Conservation (phyloP, 2,888 invertebrate genomes). For the Salpingus planirostris region DNA sequence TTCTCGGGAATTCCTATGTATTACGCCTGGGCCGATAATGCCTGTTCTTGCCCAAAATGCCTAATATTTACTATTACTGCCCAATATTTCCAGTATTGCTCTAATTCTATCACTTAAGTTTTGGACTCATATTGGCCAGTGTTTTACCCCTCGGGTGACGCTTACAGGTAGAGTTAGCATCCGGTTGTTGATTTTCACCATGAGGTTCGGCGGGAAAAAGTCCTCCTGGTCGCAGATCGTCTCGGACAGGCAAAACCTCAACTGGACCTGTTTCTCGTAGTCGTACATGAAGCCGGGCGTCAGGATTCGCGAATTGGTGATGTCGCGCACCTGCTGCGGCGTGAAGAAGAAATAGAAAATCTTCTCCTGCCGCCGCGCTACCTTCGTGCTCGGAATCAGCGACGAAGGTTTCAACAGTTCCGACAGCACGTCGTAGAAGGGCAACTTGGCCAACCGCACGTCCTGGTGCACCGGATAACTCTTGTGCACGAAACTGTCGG, state of each 20-base stretch:
- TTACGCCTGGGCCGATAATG: too few relatives aligned
- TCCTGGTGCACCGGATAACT: constrained; percentile 83
- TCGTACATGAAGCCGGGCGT: constrained; percentile 59
- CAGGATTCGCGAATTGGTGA: constrained; percentile 71
- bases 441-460: constrained; percentile 82
- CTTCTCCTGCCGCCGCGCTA: constrained; percentile 75
- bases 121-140: too few relatives aligned
- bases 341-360: constrained; percentile 83
- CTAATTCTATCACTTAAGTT: too few relatives aligned
- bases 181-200: constrained; percentile 88
- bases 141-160: too few relatives aligned
- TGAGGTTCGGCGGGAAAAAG: constrained; percentile 85
- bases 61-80: too few relatives aligned
- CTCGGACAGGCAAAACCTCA: constrained; percentile 87
- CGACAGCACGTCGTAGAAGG: constrained; percentile 84
- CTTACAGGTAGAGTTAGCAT: constrained; percentile 83
- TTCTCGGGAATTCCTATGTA: too few relatives aligned
- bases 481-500: too few relatives aligned
- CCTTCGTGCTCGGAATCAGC: constrained; percentile 55
- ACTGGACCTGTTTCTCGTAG: constrained; percentile 73
- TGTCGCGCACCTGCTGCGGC: constrained; percentile 85
- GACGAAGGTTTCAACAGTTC: constrained; percentile 87
- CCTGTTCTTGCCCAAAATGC: too few relatives aligned
- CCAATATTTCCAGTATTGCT: too few relatives aligned
- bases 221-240: constrained; percentile 90